These are phyloP conservation scores for Tyrophagus putrescentiae DNA, from an alignment of 1,140 invertebrate species.

Conservation along the genomic window DNA sequence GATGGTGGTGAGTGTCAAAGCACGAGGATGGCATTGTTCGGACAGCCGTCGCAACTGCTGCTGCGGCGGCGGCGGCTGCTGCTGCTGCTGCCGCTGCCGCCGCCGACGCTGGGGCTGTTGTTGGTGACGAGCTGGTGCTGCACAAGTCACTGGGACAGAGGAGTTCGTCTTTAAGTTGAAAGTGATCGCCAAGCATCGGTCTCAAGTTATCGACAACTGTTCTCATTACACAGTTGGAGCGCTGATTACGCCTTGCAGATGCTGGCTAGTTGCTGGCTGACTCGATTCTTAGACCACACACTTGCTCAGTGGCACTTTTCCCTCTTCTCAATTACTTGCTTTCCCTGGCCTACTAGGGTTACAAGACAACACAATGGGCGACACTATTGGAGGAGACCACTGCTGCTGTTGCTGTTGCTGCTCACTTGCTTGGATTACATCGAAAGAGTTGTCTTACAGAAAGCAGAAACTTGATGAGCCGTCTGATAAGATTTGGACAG, in stretches of 20 bases:
- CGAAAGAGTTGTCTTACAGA: conserved; percentile 5
- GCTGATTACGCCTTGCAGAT: neutral
- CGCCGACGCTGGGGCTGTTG: neutral
- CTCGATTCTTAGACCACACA: no score
- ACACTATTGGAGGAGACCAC: neutral
- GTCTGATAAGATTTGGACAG: neutral
- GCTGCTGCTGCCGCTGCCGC: neutral
- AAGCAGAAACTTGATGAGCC: conserved; percentile 3
- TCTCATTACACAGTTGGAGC: neutral
- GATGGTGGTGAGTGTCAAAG: neutral
- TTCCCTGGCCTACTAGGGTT: neutral
- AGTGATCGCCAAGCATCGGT: conserved; percentile 16
- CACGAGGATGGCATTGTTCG: no score
- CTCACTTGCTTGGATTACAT: conserved; percentile 1
- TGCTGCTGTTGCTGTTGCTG: neutral
- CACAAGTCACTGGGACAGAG: neutral
- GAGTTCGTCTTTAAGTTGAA: conserved; percentile 13
- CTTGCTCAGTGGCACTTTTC: neutral
- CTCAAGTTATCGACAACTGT: conserved; percentile 14
- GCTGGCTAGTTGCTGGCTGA: no score
- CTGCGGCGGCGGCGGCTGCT: neutral
- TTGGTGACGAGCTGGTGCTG: neutral
- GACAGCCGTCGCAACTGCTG: neutral
- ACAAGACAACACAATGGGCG: neutral
- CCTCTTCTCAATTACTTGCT: conserved; percentile 2